These are phyloP conservation scores for Drosophila cardini DNA, from an alignment of 1,140 invertebrate genomes.

Conservation along the genomic window DNA sequence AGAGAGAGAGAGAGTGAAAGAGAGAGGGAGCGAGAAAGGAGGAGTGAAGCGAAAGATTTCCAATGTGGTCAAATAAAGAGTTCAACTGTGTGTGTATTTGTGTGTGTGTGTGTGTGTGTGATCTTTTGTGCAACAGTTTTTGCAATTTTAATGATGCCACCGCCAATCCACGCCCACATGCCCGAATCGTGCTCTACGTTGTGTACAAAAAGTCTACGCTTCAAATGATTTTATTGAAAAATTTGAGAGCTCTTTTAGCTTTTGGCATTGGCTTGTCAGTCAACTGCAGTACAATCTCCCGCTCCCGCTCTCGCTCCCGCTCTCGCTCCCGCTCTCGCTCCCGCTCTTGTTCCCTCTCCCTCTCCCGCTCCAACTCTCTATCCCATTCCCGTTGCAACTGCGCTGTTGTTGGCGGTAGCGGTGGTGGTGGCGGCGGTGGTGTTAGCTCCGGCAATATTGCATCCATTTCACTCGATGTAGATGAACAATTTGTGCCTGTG, in stretches of 20 bases:
- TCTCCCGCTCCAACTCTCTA: background rate
- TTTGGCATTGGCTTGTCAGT: constrained; percentile 46
- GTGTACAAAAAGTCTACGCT: background rate
- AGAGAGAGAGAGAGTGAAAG: too few relatives aligned
- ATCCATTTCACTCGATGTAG: constrained; percentile 61
- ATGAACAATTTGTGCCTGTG: constrained; percentile 37
- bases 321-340: background rate
- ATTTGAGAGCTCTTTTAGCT: constrained; percentile 45
- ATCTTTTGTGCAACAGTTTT: constrained; percentile 11
- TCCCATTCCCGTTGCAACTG: constrained; percentile 2
- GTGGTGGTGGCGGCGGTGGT: constrained; percentile 43
- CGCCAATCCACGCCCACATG: background rate
- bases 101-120: constrained; percentile 13
- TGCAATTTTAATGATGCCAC: constrained; percentile 22
- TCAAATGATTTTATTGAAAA: constrained; percentile 72
- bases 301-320: background rate
- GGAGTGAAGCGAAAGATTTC: background rate
- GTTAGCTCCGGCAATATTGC: constrained; percentile 53
- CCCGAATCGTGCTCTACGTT: background rate
- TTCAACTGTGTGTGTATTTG: constrained; percentile 22
- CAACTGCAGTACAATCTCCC: background rate
- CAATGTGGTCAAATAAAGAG: constrained; percentile 19
- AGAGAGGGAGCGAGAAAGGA: background rate
- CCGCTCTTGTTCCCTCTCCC: background rate
- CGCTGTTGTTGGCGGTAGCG: constrained; percentile 41